Conservation (phyloP, 2,888 invertebrate species). For the Yponomeuta sedellus region DNA sequence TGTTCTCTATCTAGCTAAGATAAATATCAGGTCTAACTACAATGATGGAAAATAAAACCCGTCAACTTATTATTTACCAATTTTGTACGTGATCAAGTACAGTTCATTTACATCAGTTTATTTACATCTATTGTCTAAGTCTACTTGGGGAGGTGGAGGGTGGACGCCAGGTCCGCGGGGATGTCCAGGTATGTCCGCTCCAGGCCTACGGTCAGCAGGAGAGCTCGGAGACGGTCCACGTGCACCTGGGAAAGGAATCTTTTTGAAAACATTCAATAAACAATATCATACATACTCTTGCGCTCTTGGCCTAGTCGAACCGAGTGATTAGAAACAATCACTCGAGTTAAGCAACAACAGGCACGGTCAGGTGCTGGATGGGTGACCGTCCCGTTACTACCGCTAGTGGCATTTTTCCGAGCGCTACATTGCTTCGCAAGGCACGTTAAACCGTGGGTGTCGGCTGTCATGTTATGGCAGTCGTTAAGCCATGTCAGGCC, state of each 20-base stretch:
- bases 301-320: too few relatives aligned
- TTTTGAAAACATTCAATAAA: neutral
- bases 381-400: too few relatives aligned
- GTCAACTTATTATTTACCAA: neutral
- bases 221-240: slow-evolving; percentile 77
- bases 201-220: slow-evolving; percentile 81
- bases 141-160: slow-evolving; percentile 58
- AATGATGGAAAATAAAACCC: neutral
- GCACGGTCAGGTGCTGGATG: too few relatives aligned
- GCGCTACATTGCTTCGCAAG: too few relatives aligned
- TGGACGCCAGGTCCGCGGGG: slow-evolving; percentile 76
- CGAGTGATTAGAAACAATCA: too few relatives aligned
- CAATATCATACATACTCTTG: too few relatives aligned
- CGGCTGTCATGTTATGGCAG: too few relatives aligned
- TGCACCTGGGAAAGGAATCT: slow-evolving; percentile 64
- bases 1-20: too few relatives aligned
- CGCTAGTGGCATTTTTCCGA: too few relatives aligned
- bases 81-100: slow-evolving; percentile 1
- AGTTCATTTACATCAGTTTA: neutral
- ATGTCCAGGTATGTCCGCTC: slow-evolving; percentile 87
- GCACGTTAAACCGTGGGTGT: too few relatives aligned
- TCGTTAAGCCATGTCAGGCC: too few relatives aligned
- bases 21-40: neutral
- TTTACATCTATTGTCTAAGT: neutral
- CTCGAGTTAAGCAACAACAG: too few relatives aligned